Evolutionary conservation across 2,113 vertebrate genomes (phyloP).

Genomic region (Lanius collurio): DNA sequence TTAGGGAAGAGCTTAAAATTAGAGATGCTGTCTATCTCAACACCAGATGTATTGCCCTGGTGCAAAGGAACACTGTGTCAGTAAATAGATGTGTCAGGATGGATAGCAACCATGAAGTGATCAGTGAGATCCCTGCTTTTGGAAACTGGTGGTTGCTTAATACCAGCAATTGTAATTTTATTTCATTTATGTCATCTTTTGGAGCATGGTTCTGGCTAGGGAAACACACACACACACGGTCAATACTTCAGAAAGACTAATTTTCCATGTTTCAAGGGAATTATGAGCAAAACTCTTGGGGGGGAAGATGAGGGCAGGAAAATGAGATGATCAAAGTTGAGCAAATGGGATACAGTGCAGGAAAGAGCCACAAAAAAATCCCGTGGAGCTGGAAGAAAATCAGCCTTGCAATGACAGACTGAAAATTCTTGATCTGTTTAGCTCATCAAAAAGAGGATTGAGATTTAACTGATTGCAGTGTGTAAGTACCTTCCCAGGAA

Average conservation of each 20-base stretch:
- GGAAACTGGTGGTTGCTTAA: background rate
- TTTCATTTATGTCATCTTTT: slow-evolving; percentile 7
- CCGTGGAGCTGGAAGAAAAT: background rate
- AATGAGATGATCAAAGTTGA: background rate
- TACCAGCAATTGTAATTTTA: background rate
- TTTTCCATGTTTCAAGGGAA: background rate
- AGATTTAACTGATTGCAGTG: slow-evolving; percentile 46
- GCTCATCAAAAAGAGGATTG: slow-evolving; percentile 50
- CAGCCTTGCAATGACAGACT: background rate
- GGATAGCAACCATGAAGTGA: background rate
- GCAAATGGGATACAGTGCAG: background rate
- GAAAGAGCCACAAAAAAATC: background rate
- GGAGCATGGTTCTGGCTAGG: background rate
- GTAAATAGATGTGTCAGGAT: background rate
- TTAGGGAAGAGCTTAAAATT: background rate
- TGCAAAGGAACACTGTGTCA: accelerated
- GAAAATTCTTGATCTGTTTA: slow-evolving; percentile 50
- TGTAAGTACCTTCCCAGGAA: slow-evolving; percentile 39
- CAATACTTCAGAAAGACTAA: background rate
- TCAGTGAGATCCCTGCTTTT: background rate
- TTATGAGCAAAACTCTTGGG: background rate
- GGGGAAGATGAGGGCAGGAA: background rate
- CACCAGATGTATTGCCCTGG: accelerated
- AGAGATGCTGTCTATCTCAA: background rate
- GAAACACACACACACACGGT: background rate